Evolutionary conservation across 2,113 vertebrate genomes (phyloP).

Genomic region (Aplodontia rufa): DNA sequence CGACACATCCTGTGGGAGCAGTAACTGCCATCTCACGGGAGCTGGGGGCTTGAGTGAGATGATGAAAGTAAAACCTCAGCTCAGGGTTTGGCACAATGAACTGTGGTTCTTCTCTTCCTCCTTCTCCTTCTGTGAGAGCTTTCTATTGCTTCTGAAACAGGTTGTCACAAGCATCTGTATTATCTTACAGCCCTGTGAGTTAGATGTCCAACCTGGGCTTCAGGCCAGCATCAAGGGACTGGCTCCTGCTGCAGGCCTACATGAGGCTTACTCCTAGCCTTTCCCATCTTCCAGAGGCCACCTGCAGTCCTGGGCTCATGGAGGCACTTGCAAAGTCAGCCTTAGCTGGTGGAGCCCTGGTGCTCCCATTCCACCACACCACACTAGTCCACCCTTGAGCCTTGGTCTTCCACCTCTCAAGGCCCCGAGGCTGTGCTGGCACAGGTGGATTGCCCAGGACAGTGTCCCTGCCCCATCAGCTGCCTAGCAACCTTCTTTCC

Average conservation of each 20-base stretch:
- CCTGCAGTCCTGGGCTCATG: neutral
- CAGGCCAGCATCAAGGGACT: no score
- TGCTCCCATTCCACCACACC: fast-evolving
- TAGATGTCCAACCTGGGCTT: neutral
- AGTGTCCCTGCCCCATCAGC: neutral
- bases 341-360: neutral
- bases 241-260: neutral
- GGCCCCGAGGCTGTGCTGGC: fast-evolving
- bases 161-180: fast-evolving
- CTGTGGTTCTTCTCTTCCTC: no score
- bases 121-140: neutral
- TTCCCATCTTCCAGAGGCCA: neutral
- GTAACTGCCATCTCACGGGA: fast-evolving
- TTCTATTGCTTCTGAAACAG: neutral
- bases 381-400: fast-evolving
- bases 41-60: fast-evolving
- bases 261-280: no score
- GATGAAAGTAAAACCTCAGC: fast-evolving
- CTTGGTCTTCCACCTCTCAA: fast-evolving
- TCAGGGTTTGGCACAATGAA: neutral
- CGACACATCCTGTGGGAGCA: fast-evolving
- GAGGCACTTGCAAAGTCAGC: neutral
- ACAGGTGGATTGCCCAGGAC: neutral
- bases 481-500: neutral
- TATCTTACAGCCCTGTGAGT: neutral